These are phyloP conservation scores for Andrena flavipes DNA, from an alignment of 2,888 invertebrate species.

Conservation along the genomic window DNA sequence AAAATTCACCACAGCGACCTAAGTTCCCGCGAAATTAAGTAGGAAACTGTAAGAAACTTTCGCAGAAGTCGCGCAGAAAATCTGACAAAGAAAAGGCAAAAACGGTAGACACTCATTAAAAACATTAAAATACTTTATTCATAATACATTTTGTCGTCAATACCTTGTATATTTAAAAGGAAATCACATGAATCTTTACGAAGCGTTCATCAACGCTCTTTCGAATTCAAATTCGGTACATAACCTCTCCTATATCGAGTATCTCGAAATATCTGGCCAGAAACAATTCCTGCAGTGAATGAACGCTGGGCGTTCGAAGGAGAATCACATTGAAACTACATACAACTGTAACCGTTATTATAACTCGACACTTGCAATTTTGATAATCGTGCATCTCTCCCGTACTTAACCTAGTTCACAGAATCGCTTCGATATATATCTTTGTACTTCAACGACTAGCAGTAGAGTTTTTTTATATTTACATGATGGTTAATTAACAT, in stretches of 20 bases:
- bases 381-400: not conserved
- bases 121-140: conserved; percentile 53
- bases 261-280: conserved; percentile 12
- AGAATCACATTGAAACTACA: not conserved
- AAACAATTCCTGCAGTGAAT: not conserved
- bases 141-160: conserved; percentile 11
- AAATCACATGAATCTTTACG: not conserved
- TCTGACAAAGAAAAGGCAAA: not conserved
- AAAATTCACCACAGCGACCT: no score
- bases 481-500: not conserved
- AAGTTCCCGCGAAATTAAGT: not conserved
- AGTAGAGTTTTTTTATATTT: conserved; percentile 6
- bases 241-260: not conserved
- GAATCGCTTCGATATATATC: conserved; percentile 9
- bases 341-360: not conserved
- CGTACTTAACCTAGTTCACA: conserved; percentile 8
- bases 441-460: conserved; percentile 35
- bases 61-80: no score
- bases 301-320: conserved; percentile 3
- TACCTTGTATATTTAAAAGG: not conserved
- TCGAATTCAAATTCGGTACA: conserved; percentile 16
- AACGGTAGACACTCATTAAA: conserved; percentile 20
- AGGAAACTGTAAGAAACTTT: not conserved
- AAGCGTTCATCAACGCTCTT: not conserved
- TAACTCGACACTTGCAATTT: not conserved